A percentile compares a stretch with the other conserved stretches of the same genome.
Conservation (phyloP, 2,888 invertebrate genomes). For the Sinodicranocentrus sp. region DNA sequence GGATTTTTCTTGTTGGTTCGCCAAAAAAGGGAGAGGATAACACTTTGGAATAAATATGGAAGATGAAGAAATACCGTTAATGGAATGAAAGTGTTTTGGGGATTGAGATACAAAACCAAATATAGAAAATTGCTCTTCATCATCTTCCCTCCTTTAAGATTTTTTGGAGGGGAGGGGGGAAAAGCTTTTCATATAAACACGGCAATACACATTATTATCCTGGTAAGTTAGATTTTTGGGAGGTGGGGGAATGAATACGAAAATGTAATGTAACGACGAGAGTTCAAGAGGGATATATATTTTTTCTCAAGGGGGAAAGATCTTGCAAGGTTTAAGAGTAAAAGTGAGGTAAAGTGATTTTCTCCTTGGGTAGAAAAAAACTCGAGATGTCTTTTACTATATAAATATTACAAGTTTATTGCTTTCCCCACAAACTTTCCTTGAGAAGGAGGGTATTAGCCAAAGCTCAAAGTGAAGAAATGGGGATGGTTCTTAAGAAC, state of each 20-base stretch:
- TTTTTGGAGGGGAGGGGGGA: too few relatives aligned
- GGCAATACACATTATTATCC: too few relatives aligned
- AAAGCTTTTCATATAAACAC: too few relatives aligned
- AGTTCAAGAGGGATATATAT: constrained; percentile 34
- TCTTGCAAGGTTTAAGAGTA: background rate
- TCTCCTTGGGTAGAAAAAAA: background rate
- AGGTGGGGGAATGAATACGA: background rate
- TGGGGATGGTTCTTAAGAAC: constrained; percentile 4
- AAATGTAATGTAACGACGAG: constrained; percentile 26
- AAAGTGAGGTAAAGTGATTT: constrained; percentile 46
- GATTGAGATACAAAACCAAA: too few relatives aligned
- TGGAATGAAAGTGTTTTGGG: too few relatives aligned
- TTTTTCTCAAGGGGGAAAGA: background rate
- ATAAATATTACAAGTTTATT: constrained; percentile 53
- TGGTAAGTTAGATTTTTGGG: too few relatives aligned
- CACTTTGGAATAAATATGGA: too few relatives aligned
- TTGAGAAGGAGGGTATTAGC: background rate
- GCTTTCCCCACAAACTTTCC: constrained; percentile 21
- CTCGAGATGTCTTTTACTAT: constrained; percentile 9
- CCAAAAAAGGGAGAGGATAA: background rate
- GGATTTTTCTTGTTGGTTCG: too few relatives aligned
- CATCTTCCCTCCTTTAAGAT: too few relatives aligned
- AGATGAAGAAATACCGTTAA: too few relatives aligned
- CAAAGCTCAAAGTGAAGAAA: background rate
- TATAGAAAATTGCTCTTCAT: too few relatives aligned